Conservation (phyloP, 2,888 invertebrate genomes). For the Pachliopta kotzebuea region DNA sequence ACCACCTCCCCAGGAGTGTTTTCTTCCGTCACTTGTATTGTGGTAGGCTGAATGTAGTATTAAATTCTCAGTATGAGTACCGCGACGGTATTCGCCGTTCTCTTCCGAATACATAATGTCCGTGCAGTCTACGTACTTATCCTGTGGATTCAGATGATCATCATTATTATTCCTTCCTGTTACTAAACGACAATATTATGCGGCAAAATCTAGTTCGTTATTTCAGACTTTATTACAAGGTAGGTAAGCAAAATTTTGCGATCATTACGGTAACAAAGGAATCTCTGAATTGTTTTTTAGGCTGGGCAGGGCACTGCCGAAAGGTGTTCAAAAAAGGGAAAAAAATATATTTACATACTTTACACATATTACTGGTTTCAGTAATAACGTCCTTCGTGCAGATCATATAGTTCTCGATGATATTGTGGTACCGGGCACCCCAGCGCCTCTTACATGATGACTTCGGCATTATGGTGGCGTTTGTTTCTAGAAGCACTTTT, state of each 20-base stretch:
- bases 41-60: slow-evolving; percentile 53
- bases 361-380: slow-evolving; percentile 50
- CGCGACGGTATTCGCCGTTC: slow-evolving; percentile 38
- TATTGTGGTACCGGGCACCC: slow-evolving; percentile 53
- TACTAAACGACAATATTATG: no score
- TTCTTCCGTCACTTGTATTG: slow-evolving; percentile 39
- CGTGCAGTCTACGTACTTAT: slow-evolving; percentile 60
- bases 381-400: slow-evolving; percentile 49
- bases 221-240: no score
- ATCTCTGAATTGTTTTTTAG: no score
- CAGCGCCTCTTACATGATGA: slow-evolving; percentile 48
- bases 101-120: slow-evolving; percentile 51
- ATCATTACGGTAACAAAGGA: no score
- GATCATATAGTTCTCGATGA: slow-evolving; percentile 63
- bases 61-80: slow-evolving; percentile 38
- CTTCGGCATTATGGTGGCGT: slow-evolving; percentile 45
- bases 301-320: no score
- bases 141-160: slow-evolving; percentile 38
- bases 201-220: no score
- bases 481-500: slow-evolving; percentile 40
- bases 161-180: not conserved
- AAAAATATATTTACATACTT: slow-evolving; percentile 36
- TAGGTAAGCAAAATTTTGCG: no score
- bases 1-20: slow-evolving; percentile 45
- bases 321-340: no score